These are phyloP conservation scores for Tigriopus californicus DNA, from an alignment of 2,888 invertebrate genomes.

Conservation along the genomic window DNA sequence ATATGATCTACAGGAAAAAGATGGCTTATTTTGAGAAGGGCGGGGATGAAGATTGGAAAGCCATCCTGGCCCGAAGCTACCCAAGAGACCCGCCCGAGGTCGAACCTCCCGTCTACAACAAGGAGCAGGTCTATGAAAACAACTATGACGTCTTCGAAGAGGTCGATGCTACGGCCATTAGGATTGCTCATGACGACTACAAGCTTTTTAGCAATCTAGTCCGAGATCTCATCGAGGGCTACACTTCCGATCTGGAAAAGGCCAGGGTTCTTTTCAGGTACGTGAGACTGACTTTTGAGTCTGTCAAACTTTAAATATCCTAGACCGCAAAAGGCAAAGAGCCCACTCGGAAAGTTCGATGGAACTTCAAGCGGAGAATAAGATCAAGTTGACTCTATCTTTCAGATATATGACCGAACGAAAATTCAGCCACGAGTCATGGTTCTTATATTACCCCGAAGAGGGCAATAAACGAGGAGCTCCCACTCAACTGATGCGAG, in stretches of 20 bases:
- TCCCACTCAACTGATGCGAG: constrained; percentile 6
- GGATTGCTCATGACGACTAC: background rate
- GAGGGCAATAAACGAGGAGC: constrained; percentile 15
- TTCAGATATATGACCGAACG: constrained; percentile 4
- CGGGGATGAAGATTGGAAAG: constrained; percentile 7
- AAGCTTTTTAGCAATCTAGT: constrained; percentile 2
- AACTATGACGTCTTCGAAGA: constrained; percentile 11
- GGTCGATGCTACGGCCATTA: constrained; percentile 12
- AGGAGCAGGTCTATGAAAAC: constrained; percentile 10
- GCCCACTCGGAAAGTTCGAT: background rate
- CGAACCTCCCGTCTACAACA: background rate
- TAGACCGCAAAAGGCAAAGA: background rate
- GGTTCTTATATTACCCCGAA: constrained; percentile 16
- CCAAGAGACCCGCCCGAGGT: constrained; percentile 6
- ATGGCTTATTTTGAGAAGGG: constrained; percentile 5
- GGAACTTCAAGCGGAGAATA: too few species aligned
- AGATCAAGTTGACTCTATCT: background rate
- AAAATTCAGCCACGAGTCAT: constrained; percentile 6
- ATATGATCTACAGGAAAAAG: constrained; percentile 12
- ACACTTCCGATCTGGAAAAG: constrained; percentile 12
- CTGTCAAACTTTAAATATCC: background rate
- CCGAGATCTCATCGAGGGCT: background rate
- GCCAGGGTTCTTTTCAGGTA: constrained; percentile 3
- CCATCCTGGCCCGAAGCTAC: background rate
- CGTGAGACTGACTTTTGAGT: background rate